phyloP scores from a whole-genome alignment of 2,113 vertebrate species.

The Stegastes partitus region DNA sequence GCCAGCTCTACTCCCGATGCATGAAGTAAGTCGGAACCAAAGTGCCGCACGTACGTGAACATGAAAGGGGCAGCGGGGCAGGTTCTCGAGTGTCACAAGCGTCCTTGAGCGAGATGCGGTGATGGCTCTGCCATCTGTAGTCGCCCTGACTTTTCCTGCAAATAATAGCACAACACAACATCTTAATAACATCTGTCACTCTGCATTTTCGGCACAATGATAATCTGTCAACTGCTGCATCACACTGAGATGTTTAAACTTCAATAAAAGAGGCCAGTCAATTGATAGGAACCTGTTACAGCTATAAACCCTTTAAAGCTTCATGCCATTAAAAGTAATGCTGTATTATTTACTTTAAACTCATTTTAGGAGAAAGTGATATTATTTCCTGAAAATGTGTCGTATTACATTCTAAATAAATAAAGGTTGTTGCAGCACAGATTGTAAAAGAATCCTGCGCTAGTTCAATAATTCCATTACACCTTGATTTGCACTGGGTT shows the following conservation, averaged over 20 bases:
- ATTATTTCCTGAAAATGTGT: not conserved
- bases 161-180: constrained; percentile 13
- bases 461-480: not conserved
- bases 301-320: too few species aligned
- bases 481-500: not conserved
- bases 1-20: constrained; percentile 94
- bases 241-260: constrained; percentile 20
- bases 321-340: constrained; percentile 11
- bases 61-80: constrained; percentile 19
- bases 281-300: constrained; percentile 10
- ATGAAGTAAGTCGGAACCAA: constrained; percentile 90
- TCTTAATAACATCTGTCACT: constrained; percentile 33
- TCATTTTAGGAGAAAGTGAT: not conserved
- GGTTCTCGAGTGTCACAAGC: constrained; percentile 19
- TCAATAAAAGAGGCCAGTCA: constrained; percentile 30
- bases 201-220: constrained; percentile 55
- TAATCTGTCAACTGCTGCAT: constrained; percentile 45
- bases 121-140: constrained; percentile 13
- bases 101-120: constrained; percentile 37
- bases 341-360: constrained; percentile 6
- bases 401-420: not conserved
- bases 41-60: not conserved
- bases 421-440: not conserved
- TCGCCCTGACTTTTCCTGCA: constrained; percentile 29
- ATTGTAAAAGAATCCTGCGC: not conserved